Evolutionary conservation across 2,888 invertebrate genomes (phyloP).

Genomic region (Drosophila subsilvestris): DNA sequence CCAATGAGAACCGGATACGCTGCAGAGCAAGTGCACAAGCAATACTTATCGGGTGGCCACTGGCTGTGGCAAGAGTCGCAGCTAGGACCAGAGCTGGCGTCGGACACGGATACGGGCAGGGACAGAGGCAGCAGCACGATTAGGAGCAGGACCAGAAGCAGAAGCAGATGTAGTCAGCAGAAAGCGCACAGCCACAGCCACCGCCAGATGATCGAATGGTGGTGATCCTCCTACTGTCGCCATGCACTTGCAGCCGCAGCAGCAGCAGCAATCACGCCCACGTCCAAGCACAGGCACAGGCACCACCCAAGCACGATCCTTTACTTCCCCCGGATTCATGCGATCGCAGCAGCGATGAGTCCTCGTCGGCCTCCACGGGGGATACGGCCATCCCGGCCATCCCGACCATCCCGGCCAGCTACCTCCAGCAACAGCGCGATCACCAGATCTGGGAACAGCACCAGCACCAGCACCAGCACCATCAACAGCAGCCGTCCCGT

Average conservation of each 20-base stretch:
- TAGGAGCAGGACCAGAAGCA: slow-evolving; percentile 14
- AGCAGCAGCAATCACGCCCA: slow-evolving; percentile 59
- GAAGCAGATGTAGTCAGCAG: slow-evolving; percentile 61
- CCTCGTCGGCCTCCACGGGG: slow-evolving; percentile 82
- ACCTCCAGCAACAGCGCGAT: slow-evolving; percentile 47
- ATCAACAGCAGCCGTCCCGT: slow-evolving; percentile 29
- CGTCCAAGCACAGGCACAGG: slow-evolving; percentile 30
- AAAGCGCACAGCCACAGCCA: slow-evolving; percentile 53
- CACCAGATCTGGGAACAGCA: slow-evolving; percentile 24
- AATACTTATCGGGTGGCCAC: slow-evolving; percentile 5
- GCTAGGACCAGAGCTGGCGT: slow-evolving; percentile 36
- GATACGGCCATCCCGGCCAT: slow-evolving; percentile 83
- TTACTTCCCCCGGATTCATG: slow-evolving; percentile 6
- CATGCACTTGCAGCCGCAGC: slow-evolving; percentile 80
- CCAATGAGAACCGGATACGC: slow-evolving; percentile 17
- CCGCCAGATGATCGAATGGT: slow-evolving; percentile 85
- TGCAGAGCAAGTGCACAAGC: slow-evolving; percentile 32
- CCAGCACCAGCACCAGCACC: slow-evolving; percentile 28
- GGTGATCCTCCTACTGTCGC: slow-evolving; percentile 85
- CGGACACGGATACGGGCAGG: neutral
- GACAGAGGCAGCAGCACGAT: neutral
- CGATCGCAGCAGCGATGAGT: slow-evolving; percentile 61
- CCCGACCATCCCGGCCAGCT: slow-evolving; percentile 80
- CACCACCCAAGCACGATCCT: slow-evolving; percentile 28
- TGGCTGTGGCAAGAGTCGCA: slow-evolving; percentile 48